Evolutionary conservation across 2,888 invertebrate genomes (phyloP), one percentile per base, ranked within the genome.

Genomic region (Amiota minor): DNA sequence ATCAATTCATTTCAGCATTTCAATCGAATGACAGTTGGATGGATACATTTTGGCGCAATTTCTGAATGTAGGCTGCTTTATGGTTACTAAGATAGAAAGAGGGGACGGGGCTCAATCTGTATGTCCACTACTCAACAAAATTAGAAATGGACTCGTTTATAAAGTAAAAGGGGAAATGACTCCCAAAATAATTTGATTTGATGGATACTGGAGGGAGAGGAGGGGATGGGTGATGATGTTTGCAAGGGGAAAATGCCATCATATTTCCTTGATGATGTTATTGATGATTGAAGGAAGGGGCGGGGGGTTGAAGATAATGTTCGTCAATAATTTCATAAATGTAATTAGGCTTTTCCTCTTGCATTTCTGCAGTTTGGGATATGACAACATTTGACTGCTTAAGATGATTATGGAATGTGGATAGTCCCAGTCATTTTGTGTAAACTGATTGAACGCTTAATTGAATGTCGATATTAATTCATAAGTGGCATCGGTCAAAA

Each of bases 301-400:
- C 18, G 1, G n/a, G 56, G 11, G 56, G 12, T 16, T 6, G 56
- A 1, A 16, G 20, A 2, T n/a, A 81, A 35, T 35, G 35, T 35
- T 85, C 80, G 83, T 83, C 85, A 83, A 83, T 85, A 83, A 83
- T 83, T 83, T 76, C 84, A 83, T 85, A 83, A 83, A 85, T 85
- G 81, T 83, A 82, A 85, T 85, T 81, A 78, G 80, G 35, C 56
- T 75, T 12, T 47, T 18, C 12, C 20, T 35, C 35, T 1, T 62
- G 62, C 14, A 12, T 45, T 62, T 23, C 23, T 23, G 62, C n/a
- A n/a, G 62, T 9, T 61, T 20, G 2, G n/a, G 18, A 4, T 6
- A 55, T 56, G 10, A 18, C 16, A 18, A 12, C 23, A 20, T n/a
- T 16, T 62, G 20, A 14, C 6, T 62, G 64, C 6, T 11, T 50